A percentile compares a stretch with the other conserved stretches of the same genome.
These are phyloP conservation scores for Mellivora capensis DNA, from an alignment of 2,113 vertebrate species.

Conservation along the genomic window DNA sequence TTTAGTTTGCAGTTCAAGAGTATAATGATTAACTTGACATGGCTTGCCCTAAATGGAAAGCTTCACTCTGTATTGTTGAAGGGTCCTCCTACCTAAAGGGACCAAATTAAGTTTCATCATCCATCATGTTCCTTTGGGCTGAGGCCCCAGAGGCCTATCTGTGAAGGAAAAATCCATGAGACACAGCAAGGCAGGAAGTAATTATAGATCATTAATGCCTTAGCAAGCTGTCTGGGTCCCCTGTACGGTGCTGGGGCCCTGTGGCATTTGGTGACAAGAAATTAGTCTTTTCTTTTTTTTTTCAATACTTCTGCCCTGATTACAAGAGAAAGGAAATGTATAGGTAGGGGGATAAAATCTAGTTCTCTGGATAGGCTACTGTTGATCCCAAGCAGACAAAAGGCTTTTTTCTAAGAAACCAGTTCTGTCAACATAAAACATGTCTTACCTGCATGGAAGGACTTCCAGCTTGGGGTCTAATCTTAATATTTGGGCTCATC, in stretches of 20 bases:
- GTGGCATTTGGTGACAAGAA: neutral
- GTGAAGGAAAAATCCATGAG: neutral
- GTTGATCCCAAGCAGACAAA: neutral
- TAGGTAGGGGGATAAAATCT: neutral
- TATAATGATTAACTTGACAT: constrained; percentile 54
- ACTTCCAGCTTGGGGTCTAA: neutral
- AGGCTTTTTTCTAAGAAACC: neutral
- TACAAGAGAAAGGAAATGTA: neutral
- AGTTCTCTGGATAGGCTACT: neutral
- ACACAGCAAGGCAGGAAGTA: neutral
- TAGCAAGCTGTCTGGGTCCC: neutral
- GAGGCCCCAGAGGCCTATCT: neutral
- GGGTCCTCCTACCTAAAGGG: constrained; percentile 19
- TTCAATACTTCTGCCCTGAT: neutral
- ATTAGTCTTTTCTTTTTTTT: neutral
- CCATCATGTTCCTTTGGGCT: constrained; percentile 12
- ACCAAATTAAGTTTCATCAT: constrained; percentile 59
- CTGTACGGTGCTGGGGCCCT: neutral
- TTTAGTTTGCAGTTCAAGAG: constrained; percentile 5
- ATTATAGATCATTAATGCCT: constrained; percentile 2
- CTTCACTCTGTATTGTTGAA: neutral
- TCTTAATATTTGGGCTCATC: neutral
- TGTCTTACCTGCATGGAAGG: neutral
- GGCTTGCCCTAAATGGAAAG: neutral
- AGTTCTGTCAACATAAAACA: neutral